Evolutionary conservation across 2,113 vertebrate species (phyloP).

Genomic region (Pyxicephalus adspersus): DNA sequence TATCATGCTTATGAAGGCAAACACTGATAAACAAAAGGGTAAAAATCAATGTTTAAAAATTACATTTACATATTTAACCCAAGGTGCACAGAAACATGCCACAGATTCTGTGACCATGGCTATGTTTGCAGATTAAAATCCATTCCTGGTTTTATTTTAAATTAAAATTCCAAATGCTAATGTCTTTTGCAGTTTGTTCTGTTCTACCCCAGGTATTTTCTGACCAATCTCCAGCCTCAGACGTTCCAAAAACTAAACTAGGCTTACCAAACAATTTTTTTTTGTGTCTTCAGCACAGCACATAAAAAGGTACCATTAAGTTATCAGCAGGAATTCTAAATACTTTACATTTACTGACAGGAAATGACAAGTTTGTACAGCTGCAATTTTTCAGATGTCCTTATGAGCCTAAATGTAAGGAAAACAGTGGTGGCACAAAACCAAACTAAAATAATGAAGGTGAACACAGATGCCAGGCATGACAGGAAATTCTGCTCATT

Average conservation of each 20-base stretch:
- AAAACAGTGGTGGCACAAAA: conserved; percentile 10
- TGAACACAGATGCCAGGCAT: conserved; percentile 21
- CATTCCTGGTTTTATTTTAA: neutral
- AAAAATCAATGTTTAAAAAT: too few species aligned
- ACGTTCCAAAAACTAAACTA: neutral
- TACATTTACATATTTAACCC: too few species aligned
- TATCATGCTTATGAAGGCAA: too few species aligned
- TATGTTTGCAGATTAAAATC: too few species aligned
- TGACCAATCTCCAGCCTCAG: neutral
- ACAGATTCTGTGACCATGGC: too few species aligned
- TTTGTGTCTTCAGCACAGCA: neutral
- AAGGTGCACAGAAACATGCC: too few species aligned
- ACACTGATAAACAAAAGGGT: too few species aligned
- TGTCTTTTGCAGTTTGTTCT: neutral
- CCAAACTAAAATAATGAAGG: neutral
- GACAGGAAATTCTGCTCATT: conserved; percentile 46
- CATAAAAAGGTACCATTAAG: conserved; percentile 14
- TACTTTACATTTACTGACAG: conserved; percentile 21
- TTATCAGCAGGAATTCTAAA: neutral
- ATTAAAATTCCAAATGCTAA: neutral
- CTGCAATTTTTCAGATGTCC: conserved; percentile 34
- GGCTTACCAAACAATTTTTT: neutral
- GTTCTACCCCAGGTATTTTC: neutral
- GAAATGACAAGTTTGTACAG: conserved; percentile 48
- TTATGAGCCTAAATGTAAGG: conserved; percentile 30